Conservation (phyloP, 2,888 invertebrate genomes). For the Balanococcus diminutus region DNA sequence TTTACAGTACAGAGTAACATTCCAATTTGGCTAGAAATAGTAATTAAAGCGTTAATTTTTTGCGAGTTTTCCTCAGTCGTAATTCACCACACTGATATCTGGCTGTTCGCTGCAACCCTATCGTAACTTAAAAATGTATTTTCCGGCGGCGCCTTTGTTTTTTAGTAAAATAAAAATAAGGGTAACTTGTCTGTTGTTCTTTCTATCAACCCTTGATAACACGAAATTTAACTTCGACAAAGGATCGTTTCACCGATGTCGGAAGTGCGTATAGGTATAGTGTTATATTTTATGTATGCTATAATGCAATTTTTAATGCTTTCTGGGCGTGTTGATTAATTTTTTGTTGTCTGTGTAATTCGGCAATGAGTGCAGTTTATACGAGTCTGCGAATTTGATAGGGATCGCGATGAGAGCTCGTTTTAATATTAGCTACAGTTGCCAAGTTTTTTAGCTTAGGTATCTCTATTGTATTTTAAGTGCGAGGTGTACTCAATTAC, state of each 20-base stretch:
- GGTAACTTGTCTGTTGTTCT: conserved; percentile 36
- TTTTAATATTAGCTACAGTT: no score
- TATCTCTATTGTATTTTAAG: no score
- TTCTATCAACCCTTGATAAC: conserved; percentile 41
- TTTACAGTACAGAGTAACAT: conserved; percentile 34
- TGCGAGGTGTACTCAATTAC: no score
- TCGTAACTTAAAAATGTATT: conserved; percentile 42
- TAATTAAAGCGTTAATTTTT: conserved; percentile 44
- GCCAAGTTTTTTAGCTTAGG: no score
- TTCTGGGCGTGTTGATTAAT: neutral
- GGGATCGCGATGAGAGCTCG: neutral
- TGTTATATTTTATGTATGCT: neutral
- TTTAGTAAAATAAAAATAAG: conserved; percentile 43
- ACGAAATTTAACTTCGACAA: conserved; percentile 39
- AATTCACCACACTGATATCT: conserved; percentile 36
- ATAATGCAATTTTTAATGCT: neutral
- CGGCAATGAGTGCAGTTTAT: neutral
- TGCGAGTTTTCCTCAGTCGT: conserved; percentile 40
- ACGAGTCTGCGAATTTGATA: neutral
- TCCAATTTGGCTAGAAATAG: conserved; percentile 44
- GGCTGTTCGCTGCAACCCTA: conserved; percentile 6
- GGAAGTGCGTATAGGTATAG: neutral
- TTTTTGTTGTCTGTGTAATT: neutral
- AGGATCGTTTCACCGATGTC: conserved; percentile 24
- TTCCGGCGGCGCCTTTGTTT: conserved; percentile 43